A percentile compares a stretch with the other conserved stretches of the same genome.
phyloP scores from a whole-genome alignment of 2,888 invertebrate species.

The Dynastes grantii region DNA sequence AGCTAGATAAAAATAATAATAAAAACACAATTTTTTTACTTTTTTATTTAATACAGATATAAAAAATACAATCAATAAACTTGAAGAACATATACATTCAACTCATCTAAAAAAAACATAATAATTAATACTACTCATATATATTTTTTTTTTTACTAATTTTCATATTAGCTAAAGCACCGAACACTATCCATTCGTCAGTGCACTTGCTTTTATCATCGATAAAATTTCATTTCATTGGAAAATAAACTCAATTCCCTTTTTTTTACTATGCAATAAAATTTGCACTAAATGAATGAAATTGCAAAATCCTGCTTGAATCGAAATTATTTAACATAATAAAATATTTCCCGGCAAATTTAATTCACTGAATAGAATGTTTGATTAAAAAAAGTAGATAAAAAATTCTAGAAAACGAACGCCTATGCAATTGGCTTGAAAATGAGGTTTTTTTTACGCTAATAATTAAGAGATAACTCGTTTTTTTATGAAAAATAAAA shows the following conservation, averaged over 20 bases:
- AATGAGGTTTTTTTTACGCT: too few relatives aligned
- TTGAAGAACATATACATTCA: background rate
- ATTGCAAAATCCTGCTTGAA: background rate
- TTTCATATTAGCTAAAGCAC: background rate
- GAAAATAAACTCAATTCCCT: background rate
- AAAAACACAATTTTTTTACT: too few relatives aligned
- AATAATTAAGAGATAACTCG: too few relatives aligned
- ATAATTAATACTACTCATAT: background rate
- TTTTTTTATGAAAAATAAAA: too few relatives aligned
- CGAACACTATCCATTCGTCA: background rate
- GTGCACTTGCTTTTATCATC: background rate
- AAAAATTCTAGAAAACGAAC: too few relatives aligned
- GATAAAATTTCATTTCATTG: background rate
- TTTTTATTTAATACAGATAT: background rate
- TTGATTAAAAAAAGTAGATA: background rate
- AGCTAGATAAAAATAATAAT: too few relatives aligned
- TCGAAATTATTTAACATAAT: background rate
- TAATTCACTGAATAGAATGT: background rate
- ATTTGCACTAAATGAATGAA: background rate
- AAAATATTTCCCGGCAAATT: background rate
- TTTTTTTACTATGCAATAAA: background rate
- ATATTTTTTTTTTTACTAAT: background rate
- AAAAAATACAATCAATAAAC: slow-evolving; percentile 1
- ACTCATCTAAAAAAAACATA: background rate
- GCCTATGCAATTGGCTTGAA: too few relatives aligned